Percentiles rank a stretch among this genome's conserved stretches.
Conservation (phyloP, 2,113 vertebrate species). For the Litocranius walleri region DNA sequence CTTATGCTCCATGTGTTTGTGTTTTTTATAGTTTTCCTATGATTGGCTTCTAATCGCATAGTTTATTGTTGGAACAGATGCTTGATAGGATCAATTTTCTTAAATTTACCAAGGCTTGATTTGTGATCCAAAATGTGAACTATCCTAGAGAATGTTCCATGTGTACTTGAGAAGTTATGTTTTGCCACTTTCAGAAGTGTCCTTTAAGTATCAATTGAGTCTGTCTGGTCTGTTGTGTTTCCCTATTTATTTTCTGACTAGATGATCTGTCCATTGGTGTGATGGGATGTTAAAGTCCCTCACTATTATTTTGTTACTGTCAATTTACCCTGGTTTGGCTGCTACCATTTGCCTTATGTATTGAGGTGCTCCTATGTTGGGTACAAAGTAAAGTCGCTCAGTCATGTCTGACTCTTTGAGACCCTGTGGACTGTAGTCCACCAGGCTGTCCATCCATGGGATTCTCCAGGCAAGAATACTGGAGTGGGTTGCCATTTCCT, state of each 20-base stretch:
- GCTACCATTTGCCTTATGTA: not conserved
- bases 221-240: not conserved
- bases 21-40: not conserved
- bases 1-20: not conserved
- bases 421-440: no score
- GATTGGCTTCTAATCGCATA: not conserved
- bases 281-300: not conserved
- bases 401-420: no score
- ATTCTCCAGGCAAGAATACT: no score
- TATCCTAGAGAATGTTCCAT: not conserved
- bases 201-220: not conserved
- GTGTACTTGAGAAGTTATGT: not conserved
- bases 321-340: not conserved
- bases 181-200: not conserved
- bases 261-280: not conserved
- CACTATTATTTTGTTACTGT: not conserved
- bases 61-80: not conserved
- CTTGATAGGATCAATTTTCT: not conserved
- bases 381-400: not conserved
- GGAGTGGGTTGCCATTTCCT: no score
- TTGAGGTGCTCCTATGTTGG: not conserved
- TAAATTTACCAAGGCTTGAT: not conserved
- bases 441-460: no score
- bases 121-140: not conserved
- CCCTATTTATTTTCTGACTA: not conserved